Evolutionary conservation across 37 sponge, comb jelly and placozoan genomes (phyloP), one percentile per base, ranked within the genome.

Genomic region (Eunapius fragilis): DNA sequence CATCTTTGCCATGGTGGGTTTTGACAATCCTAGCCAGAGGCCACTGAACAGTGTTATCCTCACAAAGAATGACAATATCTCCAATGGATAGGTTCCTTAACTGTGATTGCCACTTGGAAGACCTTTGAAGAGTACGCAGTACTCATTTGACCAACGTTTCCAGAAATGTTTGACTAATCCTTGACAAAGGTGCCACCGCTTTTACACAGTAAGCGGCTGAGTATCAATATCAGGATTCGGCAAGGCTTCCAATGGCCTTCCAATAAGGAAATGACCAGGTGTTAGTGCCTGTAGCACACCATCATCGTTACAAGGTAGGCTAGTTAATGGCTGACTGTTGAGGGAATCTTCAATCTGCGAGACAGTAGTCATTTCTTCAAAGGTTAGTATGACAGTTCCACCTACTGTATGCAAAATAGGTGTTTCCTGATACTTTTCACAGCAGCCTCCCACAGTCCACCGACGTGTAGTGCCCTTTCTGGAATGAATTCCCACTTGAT

Each of bases 391-490:
- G 41, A 41, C 41, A 41, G 41, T 41, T 41, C 41, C 41, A 9
- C 3, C 41, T n/a, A n/a, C n/a, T n/a, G n/a, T 9, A 41, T 41
- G 41, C n/a, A n/a, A n/a, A n/a, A n/a, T n/a, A n/a, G n/a, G n/a
- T 41, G 41, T 41, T 41, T 41, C 41, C 6, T 41, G 41, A 13
- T 45, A 37, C 69, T 68, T 47, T 85, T 90, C 49, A 85, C 69
- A 41, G 68, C 50, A 25, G 70, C 78, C 80, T 89, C 86, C 82
- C 75, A 88, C 23, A 82, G 26, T 27, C 88, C 82, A 27, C 88
- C 83, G 31, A 81, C 82, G 7, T 82, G 83, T 33, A 77, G 82
- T 26, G 82, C 77, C 25, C 70, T 25, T 36, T 88, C 87, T 0
- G 76, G 75, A 70, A 88, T 82, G 76, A 88, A 88, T 27, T 0